Base-by-base conservation (phyloP, 2,888 invertebrate genomes). In the Heliconius aoede region DNA sequence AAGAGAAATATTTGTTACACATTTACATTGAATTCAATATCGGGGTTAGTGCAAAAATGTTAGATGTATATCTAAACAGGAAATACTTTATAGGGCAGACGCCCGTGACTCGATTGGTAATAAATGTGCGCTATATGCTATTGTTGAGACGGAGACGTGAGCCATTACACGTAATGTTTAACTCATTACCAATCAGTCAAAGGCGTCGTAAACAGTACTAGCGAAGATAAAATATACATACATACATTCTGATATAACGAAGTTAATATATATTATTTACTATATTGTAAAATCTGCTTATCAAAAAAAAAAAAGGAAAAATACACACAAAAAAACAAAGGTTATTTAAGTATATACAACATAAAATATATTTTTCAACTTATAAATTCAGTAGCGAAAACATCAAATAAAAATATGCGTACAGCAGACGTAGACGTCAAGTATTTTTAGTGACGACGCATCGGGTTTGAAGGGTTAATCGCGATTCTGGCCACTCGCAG, bases 401-500 rank as follows among this genome's bases (percentile, higher is more conserved):
- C 55, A 62, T 46, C 60, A 69, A 79, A 69, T 75, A 68, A 74
- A 73, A 69, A 58, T 60, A 68, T 74, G 67, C 77, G 73, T 60
- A 64, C 74, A 67, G 74, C 79, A 76, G 76, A 74, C 78, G 80
- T 78, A 80, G 76, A 78, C 80, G 80, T 82, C 83, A 83, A 84
- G 84, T 87, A 88, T 89, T 90, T 89, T 90, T 90, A 89, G 88
- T 87, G 86, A 85, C 84, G 79, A 82, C 82, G 82, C 83, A 82
- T 87, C 86, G 84, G 84, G 87, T 88, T 88, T 87, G 88, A 80
- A 88, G 88, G 87, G 86, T 89, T 90, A 89, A 89, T 91, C 88
- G 88, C 85, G 87, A 91, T 91, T 91, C 91, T 88, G 92, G 89
- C 88, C 89, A 87, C 85, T 84, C 86, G 82, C 84, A 81, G 85